A percentile compares a stretch with the other conserved stretches of the same genome.
Evolutionary conservation across 2,113 vertebrate genomes (phyloP).

Genomic region (Strigops habroptila): DNA sequence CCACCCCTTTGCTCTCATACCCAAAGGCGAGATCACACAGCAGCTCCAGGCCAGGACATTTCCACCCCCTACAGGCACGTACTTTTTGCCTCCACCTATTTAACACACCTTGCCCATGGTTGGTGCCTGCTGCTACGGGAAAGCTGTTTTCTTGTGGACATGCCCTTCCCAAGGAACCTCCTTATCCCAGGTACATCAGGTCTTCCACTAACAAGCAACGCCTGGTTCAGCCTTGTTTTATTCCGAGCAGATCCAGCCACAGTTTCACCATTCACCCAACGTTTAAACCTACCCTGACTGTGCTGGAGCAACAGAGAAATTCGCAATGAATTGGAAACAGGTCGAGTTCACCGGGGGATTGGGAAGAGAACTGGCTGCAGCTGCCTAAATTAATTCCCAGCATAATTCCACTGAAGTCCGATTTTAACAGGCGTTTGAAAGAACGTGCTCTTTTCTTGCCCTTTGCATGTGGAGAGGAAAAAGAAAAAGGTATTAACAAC

Average conservation of each 20-base stretch:
- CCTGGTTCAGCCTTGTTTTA: rapidly evolving
- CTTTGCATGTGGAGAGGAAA: background rate
- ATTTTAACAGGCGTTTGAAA: constrained; percentile 14
- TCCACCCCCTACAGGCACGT: rapidly evolving
- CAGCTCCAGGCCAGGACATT: rapidly evolving
- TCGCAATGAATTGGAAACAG: background rate
- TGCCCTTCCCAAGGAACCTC: rapidly evolving
- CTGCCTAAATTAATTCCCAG: constrained; percentile 45
- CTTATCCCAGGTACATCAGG: rapidly evolving
- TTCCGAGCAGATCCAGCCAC: background rate
- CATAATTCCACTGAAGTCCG: background rate
- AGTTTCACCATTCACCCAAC: background rate
- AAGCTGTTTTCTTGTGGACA: background rate
- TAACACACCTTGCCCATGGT: too few relatives aligned
- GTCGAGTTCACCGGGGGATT: background rate
- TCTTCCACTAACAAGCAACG: background rate
- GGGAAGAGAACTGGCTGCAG: background rate
- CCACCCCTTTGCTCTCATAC: rapidly evolving
- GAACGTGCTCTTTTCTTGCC: background rate
- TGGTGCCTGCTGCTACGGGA: rapidly evolving
- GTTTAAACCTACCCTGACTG: background rate
- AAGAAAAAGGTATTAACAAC: background rate
- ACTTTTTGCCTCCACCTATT: background rate
- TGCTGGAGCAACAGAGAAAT: background rate
- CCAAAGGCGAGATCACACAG: background rate